Conservation (phyloP, 2,797 vertebrate species). For the Sebastolobus alascanus region DNA sequence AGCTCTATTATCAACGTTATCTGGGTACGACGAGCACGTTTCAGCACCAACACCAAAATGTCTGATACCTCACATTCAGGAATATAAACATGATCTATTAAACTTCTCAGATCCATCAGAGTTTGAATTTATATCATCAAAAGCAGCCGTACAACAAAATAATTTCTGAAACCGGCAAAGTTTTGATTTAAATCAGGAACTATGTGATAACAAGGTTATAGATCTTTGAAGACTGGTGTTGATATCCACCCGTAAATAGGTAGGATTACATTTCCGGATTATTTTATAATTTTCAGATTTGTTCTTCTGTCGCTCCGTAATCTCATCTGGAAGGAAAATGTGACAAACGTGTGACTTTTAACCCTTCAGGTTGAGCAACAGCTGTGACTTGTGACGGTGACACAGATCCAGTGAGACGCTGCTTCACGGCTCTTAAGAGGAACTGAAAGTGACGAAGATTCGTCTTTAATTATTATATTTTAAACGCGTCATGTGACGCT, state of each 20-base stretch:
- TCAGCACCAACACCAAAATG: too few relatives aligned
- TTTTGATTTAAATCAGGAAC: too few relatives aligned
- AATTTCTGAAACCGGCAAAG: neutral
- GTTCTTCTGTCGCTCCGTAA: too few relatives aligned
- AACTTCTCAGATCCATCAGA: neutral
- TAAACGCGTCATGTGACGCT: neutral
- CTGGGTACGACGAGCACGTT: neutral
- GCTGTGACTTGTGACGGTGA: constrained; percentile 19
- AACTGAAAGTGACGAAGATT: constrained; percentile 16
- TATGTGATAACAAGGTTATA: too few relatives aligned
- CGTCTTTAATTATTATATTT: neutral
- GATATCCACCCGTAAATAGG: too few relatives aligned
- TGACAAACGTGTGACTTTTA: too few relatives aligned
- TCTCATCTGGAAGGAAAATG: neutral
- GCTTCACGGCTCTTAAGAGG: neutral
- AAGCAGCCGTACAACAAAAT: neutral
- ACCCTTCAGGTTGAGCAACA: constrained; percentile 3
- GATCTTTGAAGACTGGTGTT: too few relatives aligned
- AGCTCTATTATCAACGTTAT: neutral
- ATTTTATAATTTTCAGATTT: too few relatives aligned
- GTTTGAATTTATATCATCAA: too few relatives aligned
- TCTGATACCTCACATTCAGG: neutral
- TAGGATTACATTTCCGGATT: too few relatives aligned
- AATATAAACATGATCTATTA: neutral
- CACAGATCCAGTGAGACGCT: neutral